phyloP scores from a whole-genome alignment of 2,797 vertebrate genomes.

The Mormyrus proboscirostris region DNA sequence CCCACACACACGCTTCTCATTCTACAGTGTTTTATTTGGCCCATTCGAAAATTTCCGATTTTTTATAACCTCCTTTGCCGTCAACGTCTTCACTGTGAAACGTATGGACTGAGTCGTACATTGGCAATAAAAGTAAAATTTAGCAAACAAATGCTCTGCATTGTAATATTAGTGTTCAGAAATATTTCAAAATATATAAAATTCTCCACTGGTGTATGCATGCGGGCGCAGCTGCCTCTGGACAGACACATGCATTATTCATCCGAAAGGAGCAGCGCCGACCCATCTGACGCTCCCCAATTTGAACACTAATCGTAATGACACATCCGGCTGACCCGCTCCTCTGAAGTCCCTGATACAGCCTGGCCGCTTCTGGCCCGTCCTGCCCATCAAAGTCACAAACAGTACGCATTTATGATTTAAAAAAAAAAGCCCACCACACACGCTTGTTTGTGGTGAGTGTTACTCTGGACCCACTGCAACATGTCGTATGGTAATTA shows the following conservation, averaged over 20 bases:
- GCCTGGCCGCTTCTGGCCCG: background rate
- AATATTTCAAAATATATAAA: background rate
- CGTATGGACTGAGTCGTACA: background rate
- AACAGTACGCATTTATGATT: background rate
- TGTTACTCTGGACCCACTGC: background rate
- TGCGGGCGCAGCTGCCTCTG: conserved; percentile 86
- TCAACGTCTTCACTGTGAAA: background rate
- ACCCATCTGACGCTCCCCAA: conserved; percentile 67
- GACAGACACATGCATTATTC: conserved; percentile 89
- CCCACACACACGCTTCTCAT: background rate
- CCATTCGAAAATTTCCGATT: background rate
- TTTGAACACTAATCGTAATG: conserved; percentile 80
- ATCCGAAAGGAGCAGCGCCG: conserved; percentile 74
- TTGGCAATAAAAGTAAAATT: conserved; percentile 4
- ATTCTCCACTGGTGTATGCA: conserved; percentile 71
- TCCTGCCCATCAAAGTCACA: background rate
- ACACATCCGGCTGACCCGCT: conserved; percentile 64
- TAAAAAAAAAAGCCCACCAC: background rate
- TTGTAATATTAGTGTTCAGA: background rate
- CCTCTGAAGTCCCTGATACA: conserved; percentile 37
- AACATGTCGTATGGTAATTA: background rate
- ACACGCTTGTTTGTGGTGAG: background rate
- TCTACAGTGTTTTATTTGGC: background rate
- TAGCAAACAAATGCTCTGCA: background rate
- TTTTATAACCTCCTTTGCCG: background rate